Base-by-base conservation (phyloP, 2,888 invertebrate genomes). In the Andrena minutula region DNA sequence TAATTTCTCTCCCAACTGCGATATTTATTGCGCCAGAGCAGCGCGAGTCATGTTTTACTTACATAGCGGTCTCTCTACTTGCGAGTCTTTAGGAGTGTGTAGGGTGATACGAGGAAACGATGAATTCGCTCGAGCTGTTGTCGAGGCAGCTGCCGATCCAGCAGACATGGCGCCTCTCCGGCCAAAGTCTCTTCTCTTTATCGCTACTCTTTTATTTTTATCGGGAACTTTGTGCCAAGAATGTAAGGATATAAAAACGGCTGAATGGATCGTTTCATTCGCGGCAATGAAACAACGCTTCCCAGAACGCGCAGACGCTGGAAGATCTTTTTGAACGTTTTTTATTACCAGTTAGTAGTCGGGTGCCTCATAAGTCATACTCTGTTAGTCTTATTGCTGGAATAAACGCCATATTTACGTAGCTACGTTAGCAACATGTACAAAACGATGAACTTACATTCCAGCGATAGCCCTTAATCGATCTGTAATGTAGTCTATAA, bases 211-310 rank as follows among this genome's bases (percentile, higher is more conserved):
- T 20, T 53, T 68, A 71, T 75, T 72, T 85, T 85, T 78, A 63
- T 77, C 70, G 7, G 12, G 47, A 73, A 30, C 0, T 2, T 26
- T 2, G 78, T 83, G 88, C 76, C 88, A 82, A 86, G 70, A 85
- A 82, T 79, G 60, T 69, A 75, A 69, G 32, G 26, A 53, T 70
- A 70, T 35, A 51, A 66, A 71, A 74, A 73, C 64, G 28, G 58
- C 35, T 75, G 75, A 32, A 63, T 68, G 51, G 49, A 30, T 12
- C 51, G 69, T 74, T 82, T 78, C 64, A 53, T 32, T 35, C 26
- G 32, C 63, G 75, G 65, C 70, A 75, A 23, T 72, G 47, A 56
- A 65, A 63, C 4, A 35, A 58, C 28, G 20, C 23, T 23, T 26
- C 12, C 58, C 41, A 68, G 71, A 66, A 56, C 23, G 8, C 7